Percentiles rank a stretch among this genome's conserved stretches.
phyloP scores from a whole-genome alignment of 2,113 vertebrate species.

The Callospermophilus lateralis region DNA sequence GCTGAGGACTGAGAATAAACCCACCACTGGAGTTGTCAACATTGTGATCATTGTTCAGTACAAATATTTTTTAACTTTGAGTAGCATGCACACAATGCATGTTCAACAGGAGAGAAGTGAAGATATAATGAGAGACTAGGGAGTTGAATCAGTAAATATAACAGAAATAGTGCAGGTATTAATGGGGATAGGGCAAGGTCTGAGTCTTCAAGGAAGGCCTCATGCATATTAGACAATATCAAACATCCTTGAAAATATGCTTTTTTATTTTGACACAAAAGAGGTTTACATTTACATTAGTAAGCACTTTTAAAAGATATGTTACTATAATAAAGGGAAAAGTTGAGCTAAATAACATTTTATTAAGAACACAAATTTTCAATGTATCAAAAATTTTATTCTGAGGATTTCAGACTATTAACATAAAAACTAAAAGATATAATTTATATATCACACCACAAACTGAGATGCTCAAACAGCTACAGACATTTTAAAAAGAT shows the following conservation, averaged over 20 bases:
- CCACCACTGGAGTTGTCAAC: background rate
- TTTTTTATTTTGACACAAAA: background rate
- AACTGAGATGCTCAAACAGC: constrained; percentile 47
- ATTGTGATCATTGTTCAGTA: background rate
- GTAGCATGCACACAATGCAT: background rate
- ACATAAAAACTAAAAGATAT: constrained; percentile 25
- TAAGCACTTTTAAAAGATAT: background rate
- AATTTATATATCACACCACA: constrained; percentile 4
- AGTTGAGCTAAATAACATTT: constrained; percentile 29
- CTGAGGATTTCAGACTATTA: constrained; percentile 24
- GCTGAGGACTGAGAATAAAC: background rate
- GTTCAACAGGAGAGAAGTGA: background rate
- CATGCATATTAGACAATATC: background rate
- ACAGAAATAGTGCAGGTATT: background rate
- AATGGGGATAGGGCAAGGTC: background rate
- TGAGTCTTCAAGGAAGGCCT: background rate
- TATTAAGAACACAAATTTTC: constrained; percentile 50
- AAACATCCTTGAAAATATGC: background rate
- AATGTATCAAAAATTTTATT: constrained; percentile 53
- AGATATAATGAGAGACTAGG: background rate
- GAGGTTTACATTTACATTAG: background rate
- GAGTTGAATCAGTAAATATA: background rate
- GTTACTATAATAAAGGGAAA: background rate
- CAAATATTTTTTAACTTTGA: background rate
- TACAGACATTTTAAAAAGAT: background rate